Evolutionary conservation across 2,113 vertebrate genomes (phyloP), one percentile per base, ranked within the genome.

Genomic region (Protomyctophum bolini): DNA sequence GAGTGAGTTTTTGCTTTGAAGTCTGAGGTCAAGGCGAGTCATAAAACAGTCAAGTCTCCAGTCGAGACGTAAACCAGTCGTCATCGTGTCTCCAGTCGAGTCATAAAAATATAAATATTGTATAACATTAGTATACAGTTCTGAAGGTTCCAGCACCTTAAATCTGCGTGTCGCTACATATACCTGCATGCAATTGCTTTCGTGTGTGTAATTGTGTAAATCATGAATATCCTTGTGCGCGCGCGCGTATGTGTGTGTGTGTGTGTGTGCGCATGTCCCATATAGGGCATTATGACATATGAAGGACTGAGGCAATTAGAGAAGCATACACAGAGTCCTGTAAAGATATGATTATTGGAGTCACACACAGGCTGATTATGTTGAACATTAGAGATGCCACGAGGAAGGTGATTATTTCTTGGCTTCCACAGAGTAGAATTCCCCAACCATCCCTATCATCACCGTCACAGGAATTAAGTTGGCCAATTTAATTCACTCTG

Each of bases 361-460:
- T 33, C 50, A 41, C 64, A 58, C 58, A 29, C 60, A 29, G 29
- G 41, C 55, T 55, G 64, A 70, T 41, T 71, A 69, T 45, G 52
- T 66, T 70, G 54, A 70, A 66, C n/a, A n/a, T n/a, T 59, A 49
- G 68, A 66, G 62, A 71, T 61, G 62, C 66, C 68, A 66, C 46
- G 28, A 14, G 48, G 63, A 50, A 66, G 62, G 59, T 76, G 58
- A 66, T 71, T 56, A 71, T 29, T 11, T 58, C 49, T 52, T 14
- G 33, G 56, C 55, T 48, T 63, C 10, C 46, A 29, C n/a, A 6
- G 63, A 76, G 50, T 59, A 33, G 55, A 47, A 14, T 61, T 49
- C 49, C 10, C 15, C 33, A 59, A 15, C 68, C 75, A 29, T n/a
- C 66, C 6, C 58, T 48, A 66, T 59, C 63, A 47, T 59, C 63